Conservation (phyloP, 2,797 vertebrate genomes). For the Helostoma temminkii region DNA sequence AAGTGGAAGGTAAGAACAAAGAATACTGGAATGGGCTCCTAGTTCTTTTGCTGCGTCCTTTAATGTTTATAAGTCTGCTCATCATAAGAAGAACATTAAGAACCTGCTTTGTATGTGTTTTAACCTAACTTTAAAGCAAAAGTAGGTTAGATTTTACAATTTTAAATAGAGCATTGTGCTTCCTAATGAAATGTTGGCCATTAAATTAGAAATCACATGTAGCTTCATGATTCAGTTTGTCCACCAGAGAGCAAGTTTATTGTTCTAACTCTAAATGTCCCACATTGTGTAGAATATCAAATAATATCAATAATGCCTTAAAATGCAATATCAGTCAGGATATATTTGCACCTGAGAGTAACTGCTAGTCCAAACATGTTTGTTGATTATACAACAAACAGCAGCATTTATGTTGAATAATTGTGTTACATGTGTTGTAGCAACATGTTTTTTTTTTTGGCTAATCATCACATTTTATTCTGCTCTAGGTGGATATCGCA, state of each 20-base stretch:
- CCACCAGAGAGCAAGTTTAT: slow-evolving; percentile 46
- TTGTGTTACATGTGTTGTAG: neutral
- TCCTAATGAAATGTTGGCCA: too few species aligned
- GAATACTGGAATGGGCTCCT: neutral
- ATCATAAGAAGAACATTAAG: too few species aligned
- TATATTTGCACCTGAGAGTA: too few species aligned
- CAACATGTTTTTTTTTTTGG: neutral
- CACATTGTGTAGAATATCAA: neutral
- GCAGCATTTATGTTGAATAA: neutral
- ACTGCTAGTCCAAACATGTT: neutral
- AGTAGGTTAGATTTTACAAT: too few species aligned
- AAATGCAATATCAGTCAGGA: neutral
- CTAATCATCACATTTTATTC: neutral
- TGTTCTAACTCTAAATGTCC: neutral
- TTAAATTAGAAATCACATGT: neutral
- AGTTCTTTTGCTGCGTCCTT: neutral
- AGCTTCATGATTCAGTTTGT: slow-evolving; percentile 4
- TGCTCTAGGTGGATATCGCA: slow-evolving; percentile 87
- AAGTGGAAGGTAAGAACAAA: slow-evolving; percentile 87
- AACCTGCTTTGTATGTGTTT: too few species aligned
- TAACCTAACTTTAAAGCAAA: too few species aligned
- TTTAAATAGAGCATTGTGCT: too few species aligned
- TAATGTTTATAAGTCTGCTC: too few species aligned
- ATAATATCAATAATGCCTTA: neutral
- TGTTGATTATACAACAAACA: neutral